Conservation (phyloP, 2,113 vertebrate genomes). For the Grus americana region DNA sequence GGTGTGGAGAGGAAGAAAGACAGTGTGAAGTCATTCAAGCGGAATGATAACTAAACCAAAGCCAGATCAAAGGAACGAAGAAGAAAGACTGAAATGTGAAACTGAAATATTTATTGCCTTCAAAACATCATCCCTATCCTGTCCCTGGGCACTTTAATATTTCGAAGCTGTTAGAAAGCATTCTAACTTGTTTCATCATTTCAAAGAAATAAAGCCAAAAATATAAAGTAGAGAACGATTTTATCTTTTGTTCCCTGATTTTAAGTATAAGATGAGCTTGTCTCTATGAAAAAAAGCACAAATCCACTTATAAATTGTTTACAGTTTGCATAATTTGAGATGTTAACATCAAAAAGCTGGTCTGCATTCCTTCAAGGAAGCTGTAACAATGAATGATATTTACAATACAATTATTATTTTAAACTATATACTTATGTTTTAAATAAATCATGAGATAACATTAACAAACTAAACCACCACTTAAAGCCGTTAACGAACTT, state of each 20-base stretch:
- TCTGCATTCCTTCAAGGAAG: constrained; percentile 22
- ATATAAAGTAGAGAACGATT: constrained; percentile 38
- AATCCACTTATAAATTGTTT: constrained; percentile 42
- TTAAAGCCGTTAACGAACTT: neutral
- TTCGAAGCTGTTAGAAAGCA: constrained; percentile 72
- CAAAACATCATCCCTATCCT: constrained; percentile 81
- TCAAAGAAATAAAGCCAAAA: constrained; percentile 66
- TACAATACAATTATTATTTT: constrained; percentile 5
- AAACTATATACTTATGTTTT: neutral
- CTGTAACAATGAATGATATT: neutral
- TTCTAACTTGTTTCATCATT: constrained; percentile 69
- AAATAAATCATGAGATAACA: constrained; percentile 35
- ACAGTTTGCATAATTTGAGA: constrained; percentile 20
- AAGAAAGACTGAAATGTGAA: constrained; percentile 88
- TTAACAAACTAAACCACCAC: constrained; percentile 39
- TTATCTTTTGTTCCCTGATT: constrained; percentile 34
- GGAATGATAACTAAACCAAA: constrained; percentile 92
- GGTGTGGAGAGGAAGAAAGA: constrained; percentile 72
- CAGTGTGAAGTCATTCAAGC: constrained; percentile 82
- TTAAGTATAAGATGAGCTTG: constrained; percentile 38
- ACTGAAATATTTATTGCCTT: constrained; percentile 91
- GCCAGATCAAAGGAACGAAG: constrained; percentile 86
- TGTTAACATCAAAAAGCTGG: constrained; percentile 30
- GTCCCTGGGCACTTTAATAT: constrained; percentile 76
- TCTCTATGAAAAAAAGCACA: neutral